A percentile compares a stretch with the other conserved stretches of the same genome.
These are phyloP conservation scores for Leucoma salicis DNA, from an alignment of 2,888 invertebrate genomes.

Conservation along the genomic window DNA sequence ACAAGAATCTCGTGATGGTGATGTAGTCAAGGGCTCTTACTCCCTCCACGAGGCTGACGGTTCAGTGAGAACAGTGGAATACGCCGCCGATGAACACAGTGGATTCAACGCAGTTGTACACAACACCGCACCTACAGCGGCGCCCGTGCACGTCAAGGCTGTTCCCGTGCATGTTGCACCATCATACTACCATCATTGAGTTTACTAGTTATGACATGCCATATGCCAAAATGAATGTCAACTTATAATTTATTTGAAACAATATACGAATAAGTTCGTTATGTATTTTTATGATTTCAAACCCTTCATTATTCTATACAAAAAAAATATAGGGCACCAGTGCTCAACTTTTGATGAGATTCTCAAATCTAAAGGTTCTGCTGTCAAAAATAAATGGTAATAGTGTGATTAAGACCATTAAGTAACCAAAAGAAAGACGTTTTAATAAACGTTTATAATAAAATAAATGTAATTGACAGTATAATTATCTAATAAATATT, in stretches of 20 bases:
- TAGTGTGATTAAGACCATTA: too few relatives aligned
- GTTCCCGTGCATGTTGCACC: constrained; percentile 19
- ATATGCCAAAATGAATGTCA: not conserved
- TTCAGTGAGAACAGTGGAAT: constrained; percentile 59
- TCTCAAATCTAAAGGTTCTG: too few relatives aligned
- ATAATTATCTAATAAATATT: too few relatives aligned
- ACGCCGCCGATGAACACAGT: constrained; percentile 60
- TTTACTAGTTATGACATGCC: not conserved
- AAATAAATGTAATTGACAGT: too few relatives aligned
- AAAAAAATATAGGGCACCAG: too few relatives aligned
- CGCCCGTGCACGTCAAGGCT: constrained; percentile 24
- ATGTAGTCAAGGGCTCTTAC: constrained; percentile 60
- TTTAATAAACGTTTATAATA: too few relatives aligned
- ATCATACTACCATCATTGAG: constrained; percentile 7
- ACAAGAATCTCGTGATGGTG: constrained; percentile 61
- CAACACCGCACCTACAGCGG: constrained; percentile 33
- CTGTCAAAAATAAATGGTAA: too few relatives aligned
- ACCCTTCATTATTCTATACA: not conserved
- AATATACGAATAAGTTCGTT: constrained; percentile 19
- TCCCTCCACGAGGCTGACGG: constrained; percentile 64
- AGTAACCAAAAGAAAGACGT: too few relatives aligned
- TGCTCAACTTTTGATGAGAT: too few relatives aligned
- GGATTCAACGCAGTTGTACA: constrained; percentile 45
- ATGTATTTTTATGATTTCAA: not conserved
- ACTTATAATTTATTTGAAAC: constrained; percentile 16